These are phyloP conservation scores for Scaptomyza montana DNA, from an alignment of 1,140 invertebrate species.

Conservation along the genomic window DNA sequence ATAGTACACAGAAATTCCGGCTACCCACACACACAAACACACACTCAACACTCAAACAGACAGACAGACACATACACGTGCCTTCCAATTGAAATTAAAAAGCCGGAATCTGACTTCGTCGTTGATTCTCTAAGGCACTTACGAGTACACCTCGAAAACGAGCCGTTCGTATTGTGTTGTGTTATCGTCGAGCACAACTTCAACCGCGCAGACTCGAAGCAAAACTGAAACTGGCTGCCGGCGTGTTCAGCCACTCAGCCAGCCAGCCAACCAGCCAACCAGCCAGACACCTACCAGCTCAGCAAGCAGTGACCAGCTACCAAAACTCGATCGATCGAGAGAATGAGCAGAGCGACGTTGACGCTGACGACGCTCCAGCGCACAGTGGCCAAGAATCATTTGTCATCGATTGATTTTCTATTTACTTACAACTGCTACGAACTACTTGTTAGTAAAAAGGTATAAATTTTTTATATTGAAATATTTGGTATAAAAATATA, in stretches of 20 bases:
- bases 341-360: conserved; percentile 48
- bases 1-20: conserved; percentile 47
- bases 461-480: not conserved
- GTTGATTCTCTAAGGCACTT: conserved; percentile 54
- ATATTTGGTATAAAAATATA: not conserved
- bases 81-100: conserved; percentile 76
- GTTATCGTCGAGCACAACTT: conserved; percentile 50
- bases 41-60: conserved; percentile 32
- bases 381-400: conserved; percentile 39
- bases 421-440: not conserved
- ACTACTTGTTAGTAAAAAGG: not conserved
- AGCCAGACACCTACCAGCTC: conserved; percentile 3
- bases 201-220: conserved; percentile 65
- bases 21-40: conserved; percentile 10
- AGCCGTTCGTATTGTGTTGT: conserved; percentile 32
- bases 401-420: not conserved
- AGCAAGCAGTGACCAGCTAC: conserved; percentile 28
- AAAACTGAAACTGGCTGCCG: conserved; percentile 63
- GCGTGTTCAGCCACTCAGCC: conserved; percentile 18
- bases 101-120: conserved; percentile 69
- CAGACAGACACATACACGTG: conserved; percentile 55
- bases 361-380: conserved; percentile 22
- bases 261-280: not conserved
- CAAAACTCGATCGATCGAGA: conserved; percentile 77
- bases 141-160: conserved; percentile 62